A percentile compares a stretch with the other conserved stretches of the same genome.
These are phyloP conservation scores for Coremacera marginata DNA, from an alignment of 2,888 invertebrate species.

Conservation along the genomic window DNA sequence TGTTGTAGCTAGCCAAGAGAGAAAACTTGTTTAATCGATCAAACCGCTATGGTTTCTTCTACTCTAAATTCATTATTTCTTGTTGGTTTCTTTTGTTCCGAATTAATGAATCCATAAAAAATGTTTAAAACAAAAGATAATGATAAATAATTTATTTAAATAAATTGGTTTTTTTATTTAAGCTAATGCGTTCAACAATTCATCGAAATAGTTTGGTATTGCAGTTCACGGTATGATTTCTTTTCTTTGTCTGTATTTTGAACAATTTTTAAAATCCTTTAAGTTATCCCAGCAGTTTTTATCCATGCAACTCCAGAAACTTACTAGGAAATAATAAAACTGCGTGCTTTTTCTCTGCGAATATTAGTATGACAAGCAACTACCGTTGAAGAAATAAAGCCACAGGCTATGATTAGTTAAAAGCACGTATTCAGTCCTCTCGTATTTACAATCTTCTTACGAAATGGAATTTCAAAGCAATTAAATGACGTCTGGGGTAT, in stretches of 20 bases:
- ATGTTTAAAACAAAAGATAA: neutral
- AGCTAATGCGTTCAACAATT: neutral
- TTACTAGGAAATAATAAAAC: too few relatives aligned
- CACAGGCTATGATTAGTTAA: too few relatives aligned
- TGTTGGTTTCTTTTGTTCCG: neutral
- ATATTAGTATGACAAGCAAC: too few relatives aligned
- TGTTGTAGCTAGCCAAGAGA: neutral
- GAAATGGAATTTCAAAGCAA: neutral
- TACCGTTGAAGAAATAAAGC: too few relatives aligned
- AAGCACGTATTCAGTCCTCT: too few relatives aligned
- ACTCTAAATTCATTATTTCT: neutral
- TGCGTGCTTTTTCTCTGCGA: too few relatives aligned
- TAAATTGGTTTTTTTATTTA: neutral
- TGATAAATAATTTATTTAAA: neutral
- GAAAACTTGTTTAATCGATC: neutral
- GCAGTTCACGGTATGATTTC: too few relatives aligned
- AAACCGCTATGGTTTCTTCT: constrained; percentile 24
- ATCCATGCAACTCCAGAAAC: too few relatives aligned
- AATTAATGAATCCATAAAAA: constrained; percentile 9
- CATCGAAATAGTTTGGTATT: too few relatives aligned
- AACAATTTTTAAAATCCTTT: too few relatives aligned
- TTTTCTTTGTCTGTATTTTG: too few relatives aligned
- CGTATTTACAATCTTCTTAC: neutral
- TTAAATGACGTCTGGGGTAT: constrained; percentile 7
- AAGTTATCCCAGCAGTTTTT: too few relatives aligned